phyloP scores from a whole-genome alignment of 1,140 invertebrate genomes.

The Venturia canescens region DNA sequence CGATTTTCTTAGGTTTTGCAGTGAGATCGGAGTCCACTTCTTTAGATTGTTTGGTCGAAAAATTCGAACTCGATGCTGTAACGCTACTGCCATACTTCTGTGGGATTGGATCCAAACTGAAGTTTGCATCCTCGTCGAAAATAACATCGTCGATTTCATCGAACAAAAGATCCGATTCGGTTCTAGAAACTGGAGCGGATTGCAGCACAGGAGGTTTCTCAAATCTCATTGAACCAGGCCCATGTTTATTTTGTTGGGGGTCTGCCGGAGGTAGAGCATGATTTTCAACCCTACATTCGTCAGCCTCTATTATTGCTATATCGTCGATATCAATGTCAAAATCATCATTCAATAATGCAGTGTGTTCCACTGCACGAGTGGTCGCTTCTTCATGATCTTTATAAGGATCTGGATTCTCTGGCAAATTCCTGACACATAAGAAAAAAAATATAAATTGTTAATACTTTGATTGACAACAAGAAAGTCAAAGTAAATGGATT shows the following conservation, averaged over 20 bases:
- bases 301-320: slow-evolving; percentile 56
- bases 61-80: not conserved
- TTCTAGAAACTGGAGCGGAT: not conserved
- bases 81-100: not conserved
- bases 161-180: slow-evolving; percentile 30
- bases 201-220: no score
- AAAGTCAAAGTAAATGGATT: slow-evolving; percentile 26
- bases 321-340: slow-evolving; percentile 64
- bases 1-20: no score
- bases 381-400: slow-evolving; percentile 53
- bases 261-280: not conserved
- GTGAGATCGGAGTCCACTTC: no score
- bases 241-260: no score
- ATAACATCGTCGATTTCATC: slow-evolving; percentile 31
- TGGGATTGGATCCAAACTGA: not conserved
- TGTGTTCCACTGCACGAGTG: not conserved
- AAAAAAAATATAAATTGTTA: slow-evolving; percentile 45
- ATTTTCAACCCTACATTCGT: not conserved
- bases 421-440: slow-evolving; percentile 66
- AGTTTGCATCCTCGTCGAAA: not conserved
- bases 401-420: slow-evolving; percentile 76
- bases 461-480: slow-evolving; percentile 21
- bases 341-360: slow-evolving; percentile 61
- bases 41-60: no score
- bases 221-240: no score